Evolutionary conservation across 2,888 invertebrate genomes (phyloP).

Genomic region (Isotomurus palustris): DNA sequence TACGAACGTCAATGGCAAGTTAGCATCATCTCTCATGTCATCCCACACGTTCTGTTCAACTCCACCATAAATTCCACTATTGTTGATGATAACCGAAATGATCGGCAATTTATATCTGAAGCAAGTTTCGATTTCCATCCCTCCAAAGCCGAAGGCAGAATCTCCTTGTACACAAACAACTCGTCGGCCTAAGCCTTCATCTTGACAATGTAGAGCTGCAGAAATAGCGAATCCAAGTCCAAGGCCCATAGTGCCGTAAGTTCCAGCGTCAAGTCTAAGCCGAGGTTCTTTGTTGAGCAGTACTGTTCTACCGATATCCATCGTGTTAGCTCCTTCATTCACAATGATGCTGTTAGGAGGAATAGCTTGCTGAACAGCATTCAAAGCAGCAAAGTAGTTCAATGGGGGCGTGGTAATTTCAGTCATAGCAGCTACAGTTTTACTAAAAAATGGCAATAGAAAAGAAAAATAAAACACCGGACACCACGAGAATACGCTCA

Average conservation of each 20-base stretch:
- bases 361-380: slow-evolving; percentile 69
- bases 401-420: slow-evolving; percentile 69
- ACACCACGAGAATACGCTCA: no score
- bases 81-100: slow-evolving; percentile 85
- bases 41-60: slow-evolving; percentile 70
- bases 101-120: slow-evolving; percentile 88
- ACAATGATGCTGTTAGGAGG: slow-evolving; percentile 83
- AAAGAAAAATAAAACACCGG: no score
- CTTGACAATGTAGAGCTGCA: slow-evolving; percentile 82
- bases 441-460: slow-evolving; percentile 18
- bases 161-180: slow-evolving; percentile 95
- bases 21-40: slow-evolving; percentile 58
- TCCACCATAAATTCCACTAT: slow-evolving; percentile 90
- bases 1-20: slow-evolving; percentile 67
- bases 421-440: slow-evolving; percentile 58
- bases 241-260: slow-evolving; percentile 53
- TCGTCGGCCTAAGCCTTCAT: slow-evolving; percentile 70
- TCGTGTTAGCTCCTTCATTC: slow-evolving; percentile 96
- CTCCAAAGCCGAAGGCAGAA: slow-evolving; percentile 96
- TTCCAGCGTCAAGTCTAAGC: slow-evolving; percentile 86
- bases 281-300: slow-evolving; percentile 74
- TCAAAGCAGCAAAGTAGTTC: slow-evolving; percentile 91
- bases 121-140: slow-evolving; percentile 97
- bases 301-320: slow-evolving; percentile 94
- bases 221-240: slow-evolving; percentile 89